Conservation (phyloP, 2,888 invertebrate genomes). For the Tiliacea citrago region DNA sequence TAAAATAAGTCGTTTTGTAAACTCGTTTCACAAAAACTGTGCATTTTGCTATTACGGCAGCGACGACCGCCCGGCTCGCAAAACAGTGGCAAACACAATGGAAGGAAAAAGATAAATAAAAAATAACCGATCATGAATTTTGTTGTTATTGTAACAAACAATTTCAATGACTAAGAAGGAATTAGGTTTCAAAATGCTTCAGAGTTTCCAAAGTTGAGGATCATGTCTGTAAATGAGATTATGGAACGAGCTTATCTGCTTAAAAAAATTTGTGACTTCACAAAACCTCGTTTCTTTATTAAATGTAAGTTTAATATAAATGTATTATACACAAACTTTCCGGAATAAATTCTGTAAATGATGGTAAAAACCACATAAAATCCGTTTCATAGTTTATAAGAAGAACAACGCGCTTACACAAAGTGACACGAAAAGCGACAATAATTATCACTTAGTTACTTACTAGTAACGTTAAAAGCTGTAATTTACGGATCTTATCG, state of each 20-base stretch:
- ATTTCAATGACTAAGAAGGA: background rate
- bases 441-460: too few species aligned
- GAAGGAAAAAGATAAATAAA: constrained; percentile 9
- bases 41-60: constrained; percentile 23
- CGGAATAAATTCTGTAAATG: too few species aligned
- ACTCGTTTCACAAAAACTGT: constrained; percentile 22
- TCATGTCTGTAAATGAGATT: background rate
- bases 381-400: too few species aligned
- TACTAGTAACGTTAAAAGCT: background rate
- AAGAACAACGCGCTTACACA: too few species aligned
- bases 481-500: constrained; percentile 13
- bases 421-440: too few species aligned
- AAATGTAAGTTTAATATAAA: too few species aligned
- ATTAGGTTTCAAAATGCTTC: background rate
- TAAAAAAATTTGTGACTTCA: too few species aligned
- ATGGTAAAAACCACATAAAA: too few species aligned
- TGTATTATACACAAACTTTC: too few species aligned
- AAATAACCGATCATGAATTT: constrained; percentile 1
- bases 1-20: constrained; percentile 25
- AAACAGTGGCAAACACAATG: constrained; percentile 16
- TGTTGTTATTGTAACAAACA: background rate
- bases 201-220: background rate
- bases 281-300: too few species aligned
- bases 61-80: constrained; percentile 8
- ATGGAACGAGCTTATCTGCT: too few species aligned